A percentile compares a stretch with the other conserved stretches of the same genome.
Conservation (phyloP, 2,797 vertebrate species). For the Leucoraja ocellata region DNA sequence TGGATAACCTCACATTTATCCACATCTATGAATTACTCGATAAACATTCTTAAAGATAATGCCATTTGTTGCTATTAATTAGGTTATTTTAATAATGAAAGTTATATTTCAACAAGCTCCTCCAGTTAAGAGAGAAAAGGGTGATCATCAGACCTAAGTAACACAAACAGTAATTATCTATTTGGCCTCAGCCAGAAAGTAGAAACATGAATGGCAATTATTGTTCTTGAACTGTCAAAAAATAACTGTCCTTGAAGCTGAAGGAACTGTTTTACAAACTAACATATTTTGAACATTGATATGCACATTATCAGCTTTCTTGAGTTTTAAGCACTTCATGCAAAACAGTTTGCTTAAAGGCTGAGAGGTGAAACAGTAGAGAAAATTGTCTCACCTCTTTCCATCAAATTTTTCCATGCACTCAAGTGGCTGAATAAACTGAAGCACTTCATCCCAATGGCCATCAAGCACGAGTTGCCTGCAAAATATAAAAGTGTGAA, state of each 20-base stretch:
- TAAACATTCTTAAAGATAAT: not conserved
- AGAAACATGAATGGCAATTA: not conserved
- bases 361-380: not conserved
- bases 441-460: slow-evolving; percentile 95
- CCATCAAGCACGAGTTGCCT: slow-evolving; percentile 92
- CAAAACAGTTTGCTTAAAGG: not conserved
- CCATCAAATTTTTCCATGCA: slow-evolving; percentile 94
- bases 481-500: slow-evolving; percentile 27
- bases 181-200: not conserved
- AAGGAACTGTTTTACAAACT: not conserved
- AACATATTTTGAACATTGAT: not conserved
- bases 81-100: not conserved
- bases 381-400: slow-evolving; percentile 68
- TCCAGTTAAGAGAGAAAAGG: not conserved
- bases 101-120: not conserved
- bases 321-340: not conserved
- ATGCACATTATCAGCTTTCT: not conserved
- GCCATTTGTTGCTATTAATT: not conserved
- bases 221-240: not conserved
- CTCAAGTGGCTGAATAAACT: slow-evolving; percentile 94
- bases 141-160: not conserved
- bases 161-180: not conserved
- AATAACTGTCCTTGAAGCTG: not conserved
- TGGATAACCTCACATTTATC: no score
- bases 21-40: no score